These are phyloP conservation scores for Xestia xanthographa DNA, from an alignment of 2,888 invertebrate genomes.

Conservation along the genomic window DNA sequence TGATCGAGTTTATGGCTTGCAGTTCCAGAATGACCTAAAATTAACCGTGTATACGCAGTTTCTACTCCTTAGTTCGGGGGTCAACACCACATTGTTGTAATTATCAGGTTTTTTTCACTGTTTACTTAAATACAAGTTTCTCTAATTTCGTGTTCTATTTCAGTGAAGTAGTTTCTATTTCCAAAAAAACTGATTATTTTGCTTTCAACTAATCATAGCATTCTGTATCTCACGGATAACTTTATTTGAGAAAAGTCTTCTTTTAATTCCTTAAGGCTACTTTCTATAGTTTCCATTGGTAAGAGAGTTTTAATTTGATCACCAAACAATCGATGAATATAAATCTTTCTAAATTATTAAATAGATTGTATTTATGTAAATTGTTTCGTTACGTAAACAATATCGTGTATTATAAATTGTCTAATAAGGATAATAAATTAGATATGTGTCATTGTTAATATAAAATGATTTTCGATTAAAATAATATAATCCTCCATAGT, in stretches of 20 bases:
- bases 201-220: not conserved
- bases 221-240: not conserved
- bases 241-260: not conserved
- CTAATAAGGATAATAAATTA: conserved; percentile 25
- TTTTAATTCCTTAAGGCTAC: not conserved
- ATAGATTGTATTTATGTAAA: conserved; percentile 30
- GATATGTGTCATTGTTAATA: conserved; percentile 5
- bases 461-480: not conserved
- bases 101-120: not conserved
- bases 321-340: conserved; percentile 20
- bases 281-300: not conserved
- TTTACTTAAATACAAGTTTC: not conserved
- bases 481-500: not conserved
- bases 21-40: no score
- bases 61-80: not conserved
- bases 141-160: not conserved
- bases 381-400: conserved; percentile 29
- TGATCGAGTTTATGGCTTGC: no score
- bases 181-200: not conserved
- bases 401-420: conserved; percentile 11
- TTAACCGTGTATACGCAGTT: no score
- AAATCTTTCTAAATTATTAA: not conserved
- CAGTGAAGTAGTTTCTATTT: not conserved
- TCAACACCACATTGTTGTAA: not conserved
- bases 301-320: not conserved